A percentile compares a stretch with the other conserved stretches of the same genome.
phyloP scores from a whole-genome alignment of 37 sponge, comb jelly and placozoan species.

The Spongilla lacustris region DNA sequence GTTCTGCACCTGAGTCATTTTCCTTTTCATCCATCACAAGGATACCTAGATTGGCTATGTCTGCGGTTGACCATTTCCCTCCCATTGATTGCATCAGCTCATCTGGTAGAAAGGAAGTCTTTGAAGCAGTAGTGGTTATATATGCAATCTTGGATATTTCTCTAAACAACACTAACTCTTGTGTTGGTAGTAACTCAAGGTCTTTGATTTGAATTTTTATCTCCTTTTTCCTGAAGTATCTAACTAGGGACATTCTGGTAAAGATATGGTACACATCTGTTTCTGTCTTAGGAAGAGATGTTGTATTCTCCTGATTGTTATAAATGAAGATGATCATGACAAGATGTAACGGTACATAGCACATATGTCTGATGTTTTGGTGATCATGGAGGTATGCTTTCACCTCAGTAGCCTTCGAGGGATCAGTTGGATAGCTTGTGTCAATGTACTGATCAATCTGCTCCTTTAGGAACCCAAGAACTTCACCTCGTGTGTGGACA shows the following conservation, averaged over 20 bases:
- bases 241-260: constrained; percentile 22
- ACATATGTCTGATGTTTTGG: constrained; percentile 46
- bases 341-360: constrained; percentile 61
- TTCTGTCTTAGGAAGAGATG: constrained; percentile 44
- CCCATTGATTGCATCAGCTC: background rate
- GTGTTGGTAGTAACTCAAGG: background rate
- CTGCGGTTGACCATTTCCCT: too few relatives aligned
- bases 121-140: constrained; percentile 6
- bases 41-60: background rate
- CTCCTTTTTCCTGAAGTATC: background rate
- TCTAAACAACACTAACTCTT: constrained; percentile 9
- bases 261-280: constrained; percentile 44
- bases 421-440: constrained; percentile 7
- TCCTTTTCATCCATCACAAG: background rate
- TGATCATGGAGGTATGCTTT: constrained; percentile 25
- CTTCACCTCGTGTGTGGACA: constrained; percentile 15
- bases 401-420: constrained; percentile 9
- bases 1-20: constrained; percentile 5
- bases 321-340: constrained; percentile 47
- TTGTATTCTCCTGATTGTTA: background rate
- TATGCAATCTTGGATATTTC: constrained; percentile 27
- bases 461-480: constrained; percentile 52
- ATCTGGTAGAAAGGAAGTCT: constrained; percentile 12
- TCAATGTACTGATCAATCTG: constrained; percentile 42
- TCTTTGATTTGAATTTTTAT: constrained; percentile 17